Evolutionary conservation across 2,888 invertebrate genomes (phyloP), one percentile per base, ranked within the genome.

Genomic region (Torymus auratus): DNA sequence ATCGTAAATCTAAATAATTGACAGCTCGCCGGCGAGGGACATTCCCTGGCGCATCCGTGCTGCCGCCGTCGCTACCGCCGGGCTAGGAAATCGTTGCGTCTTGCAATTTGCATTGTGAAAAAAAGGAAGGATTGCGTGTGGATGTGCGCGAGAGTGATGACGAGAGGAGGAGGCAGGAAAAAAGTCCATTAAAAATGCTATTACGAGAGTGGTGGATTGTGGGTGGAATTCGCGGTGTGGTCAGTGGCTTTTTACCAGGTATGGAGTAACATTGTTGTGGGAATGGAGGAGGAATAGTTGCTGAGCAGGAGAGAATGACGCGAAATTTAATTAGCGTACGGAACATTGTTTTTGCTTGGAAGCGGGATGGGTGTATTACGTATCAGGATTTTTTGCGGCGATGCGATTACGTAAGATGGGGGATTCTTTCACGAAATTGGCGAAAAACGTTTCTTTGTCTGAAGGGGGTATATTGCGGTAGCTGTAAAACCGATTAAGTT

Each of bases 1-100:
- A 77, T 88, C 88, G 87, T 88, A 88, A 88, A 88, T 88, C 88
- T 87, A 87, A 87, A 86, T 88, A 88, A 88, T 88, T 88, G 88
- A 88, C 88, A 88, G 87, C 83, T 84, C 81, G 41, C 41, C 83
- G 84, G 64, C 60, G 65, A 65, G 67, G 64, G 80, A 83, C 80
- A 80, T 79, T 76, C 77, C 23, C 56, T 3, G 17, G 41, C 60
- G 50, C 72, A 41, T 58, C 28, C 61, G 20, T 12, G 52, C 23
- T 2, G 50, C 14, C 62, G 20, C 17, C 13, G 53, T 28, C 28
- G 58, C 11, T 52, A 69, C 20, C 13, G 53, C 20, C 14, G 65
- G 65, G 56, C 17, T 62, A 62, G 74, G 65, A 75, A 74, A 80
- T 69, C 41, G 70, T 74, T 70, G 74, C 69, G 69, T 80, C 75